Conservation (phyloP, 2,888 invertebrate species). For the Lasius fuliginosus region DNA sequence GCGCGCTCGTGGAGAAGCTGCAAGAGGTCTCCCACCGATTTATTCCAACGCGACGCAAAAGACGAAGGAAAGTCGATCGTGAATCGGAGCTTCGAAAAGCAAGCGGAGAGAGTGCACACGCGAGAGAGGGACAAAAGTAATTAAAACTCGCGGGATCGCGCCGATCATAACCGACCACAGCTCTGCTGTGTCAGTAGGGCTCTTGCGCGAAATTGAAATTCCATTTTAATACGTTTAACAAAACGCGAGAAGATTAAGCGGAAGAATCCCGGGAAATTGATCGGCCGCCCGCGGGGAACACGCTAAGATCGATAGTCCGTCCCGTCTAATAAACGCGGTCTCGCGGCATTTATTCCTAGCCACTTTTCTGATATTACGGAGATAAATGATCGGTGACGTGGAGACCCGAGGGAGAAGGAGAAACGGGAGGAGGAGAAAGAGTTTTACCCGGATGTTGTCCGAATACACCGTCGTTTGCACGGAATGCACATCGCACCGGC, state of each 20-base stretch:
- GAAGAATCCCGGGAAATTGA: conserved; percentile 72
- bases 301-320: conserved; percentile 65
- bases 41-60: not conserved
- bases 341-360: conserved; percentile 56
- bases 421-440: not conserved
- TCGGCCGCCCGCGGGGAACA: conserved; percentile 58
- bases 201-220: conserved; percentile 69
- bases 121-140: conserved; percentile 54
- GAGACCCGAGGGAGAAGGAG: not conserved
- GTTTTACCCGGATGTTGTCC: conserved; percentile 13
- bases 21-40: not conserved
- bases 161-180: conserved; percentile 2
- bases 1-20: not conserved
- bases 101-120: not conserved
- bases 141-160: conserved; percentile 60
- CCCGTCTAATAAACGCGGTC: conserved; percentile 54
- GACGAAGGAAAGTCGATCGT: conserved; percentile 14
- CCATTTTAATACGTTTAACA: conserved; percentile 67
- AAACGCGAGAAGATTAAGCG: conserved; percentile 59
- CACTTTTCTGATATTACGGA: conserved; percentile 55
- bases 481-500: conserved; percentile 36
- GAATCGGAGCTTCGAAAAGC: not conserved
- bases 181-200: conserved; percentile 20
- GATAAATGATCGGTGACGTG: conserved; percentile 53
- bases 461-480: conserved; percentile 37